Base-by-base conservation (phyloP, 2,888 invertebrate species). In the Periphyllus acericola region DNA sequence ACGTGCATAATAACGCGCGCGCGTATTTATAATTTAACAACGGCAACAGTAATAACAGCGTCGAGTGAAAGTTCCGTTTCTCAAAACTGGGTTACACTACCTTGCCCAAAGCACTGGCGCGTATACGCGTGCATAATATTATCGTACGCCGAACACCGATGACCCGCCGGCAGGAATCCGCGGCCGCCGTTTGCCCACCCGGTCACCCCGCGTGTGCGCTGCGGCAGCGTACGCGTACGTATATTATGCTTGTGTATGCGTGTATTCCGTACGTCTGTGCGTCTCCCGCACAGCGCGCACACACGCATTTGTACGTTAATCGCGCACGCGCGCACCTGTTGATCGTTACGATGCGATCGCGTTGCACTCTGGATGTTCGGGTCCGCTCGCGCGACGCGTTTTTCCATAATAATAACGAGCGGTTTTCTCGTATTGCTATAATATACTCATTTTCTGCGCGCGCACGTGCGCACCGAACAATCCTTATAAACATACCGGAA, bases 71-170 rank as follows among this genome's bases (percentile, higher is more conserved):
- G 87, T 87, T 81, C 66, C 87, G n/a, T 66, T 75, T 87, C 68
- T 74, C 66, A 36, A 66, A 87, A 87, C 87, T 87, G 80, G 87
- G 87, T 87, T 87, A 87, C 86, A 60, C 80, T 86, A 86, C 86
- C 80, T 86, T 72, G 86, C 86, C 86, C 86, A 80, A 80, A 86
- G 86, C 86, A 72, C 86, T 29, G 40, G 1, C 1, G 29, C 46
- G 14, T 14, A 14, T 14, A 3, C 6, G 3, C 14, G 14, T 68
- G 29, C 29, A 21, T 40, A 36, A 11, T 19, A 75, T 52, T 8
- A 8, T 36, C 25, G 21, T 60, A 21, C 3, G 21, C 25, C 17
- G 46, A n/a, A n/a, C n/a, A n/a, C n/a, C 25, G 55, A 83, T 80
- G 75, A 83, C 89, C 68, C 74, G 89, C 75, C 76, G 25, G 82